Conservation (phyloP, 2,113 vertebrate species). For the Trinectes maculatus region DNA sequence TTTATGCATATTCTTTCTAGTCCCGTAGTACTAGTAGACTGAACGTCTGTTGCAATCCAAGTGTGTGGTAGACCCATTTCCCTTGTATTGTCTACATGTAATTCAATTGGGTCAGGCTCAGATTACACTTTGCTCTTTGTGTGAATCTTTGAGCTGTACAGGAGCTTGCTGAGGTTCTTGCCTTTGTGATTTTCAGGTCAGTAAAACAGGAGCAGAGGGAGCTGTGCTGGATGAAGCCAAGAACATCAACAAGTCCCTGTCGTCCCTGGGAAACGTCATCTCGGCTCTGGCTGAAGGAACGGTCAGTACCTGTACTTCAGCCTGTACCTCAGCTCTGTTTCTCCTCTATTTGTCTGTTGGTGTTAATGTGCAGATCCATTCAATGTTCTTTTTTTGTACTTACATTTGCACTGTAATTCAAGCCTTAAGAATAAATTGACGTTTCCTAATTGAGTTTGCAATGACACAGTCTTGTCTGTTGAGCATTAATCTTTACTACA, state of each 20-base stretch:
- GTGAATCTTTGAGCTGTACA: background rate
- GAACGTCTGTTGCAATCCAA: too few species aligned
- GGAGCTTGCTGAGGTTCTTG: background rate
- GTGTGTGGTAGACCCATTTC: background rate
- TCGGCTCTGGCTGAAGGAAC: slow-evolving; percentile 95
- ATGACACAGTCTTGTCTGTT: background rate
- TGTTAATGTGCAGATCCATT: too few species aligned
- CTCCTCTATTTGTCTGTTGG: too few species aligned
- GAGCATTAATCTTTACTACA: background rate
- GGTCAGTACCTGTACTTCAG: too few species aligned
- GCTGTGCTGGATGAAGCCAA: slow-evolving; percentile 96
- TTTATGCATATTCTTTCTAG: too few species aligned
- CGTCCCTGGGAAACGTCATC: slow-evolving; percentile 96
- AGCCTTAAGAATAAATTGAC: too few species aligned
- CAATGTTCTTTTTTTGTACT: too few species aligned
- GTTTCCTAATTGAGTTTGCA: background rate
- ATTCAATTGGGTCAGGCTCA: background rate
- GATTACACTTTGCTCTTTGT: background rate
- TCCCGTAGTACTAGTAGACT: too few species aligned
- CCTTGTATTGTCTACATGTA: background rate
- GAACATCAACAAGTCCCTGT: slow-evolving; percentile 98
- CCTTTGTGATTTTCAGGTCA: slow-evolving; percentile 84
- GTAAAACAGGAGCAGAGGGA: slow-evolving; percentile 98
- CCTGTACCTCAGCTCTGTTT: too few species aligned
- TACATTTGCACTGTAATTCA: too few species aligned